Base-by-base conservation (phyloP, 2,888 invertebrate species). In the Anodontia alba region DNA sequence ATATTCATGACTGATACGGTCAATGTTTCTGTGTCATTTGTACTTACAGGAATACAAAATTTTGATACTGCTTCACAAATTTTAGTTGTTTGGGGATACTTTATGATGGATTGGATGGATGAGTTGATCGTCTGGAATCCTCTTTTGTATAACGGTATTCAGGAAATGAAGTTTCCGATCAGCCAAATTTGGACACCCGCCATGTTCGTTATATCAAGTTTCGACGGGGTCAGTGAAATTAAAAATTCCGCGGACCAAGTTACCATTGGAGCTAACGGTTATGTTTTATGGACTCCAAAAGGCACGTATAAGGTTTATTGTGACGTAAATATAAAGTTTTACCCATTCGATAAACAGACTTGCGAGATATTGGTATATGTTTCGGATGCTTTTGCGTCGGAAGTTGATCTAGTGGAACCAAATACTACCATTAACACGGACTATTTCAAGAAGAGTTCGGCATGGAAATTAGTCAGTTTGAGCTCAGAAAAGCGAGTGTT, bases 301-400 rank as follows among this genome's bases (percentile, higher is more conserved):
- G 31, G 33, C 1, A 62, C 20, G 17, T 62, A 62, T 33, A 17
- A 62, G 20, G 3, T 62, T 17, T 1, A 29, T 10, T 62, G 62
- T 62, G 62, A 62, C 8, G 33, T 62, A 31, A 33, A 62, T 62
- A 62, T 62, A 8, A 62, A 31, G n/a, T 62, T 33, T 33, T 62
- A 33, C 20, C 62, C 62, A 17, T 62, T 62, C 33, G 62, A 62
- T 20, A 62, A 31, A 33, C 62, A 62, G 20, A 62, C 33, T 1
- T 62, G 62, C 20, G 8, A 17, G 26, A 33, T 62, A 29, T 10
- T 17, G 1, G 17, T 62, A 1, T 62, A 62, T 33, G 23, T 33
- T 3, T 26, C 26, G 1, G 33, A 33, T 33, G 29, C 62, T 12
- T 3, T 33, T 20, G 8, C 8, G 5, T 15, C 31, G 1, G 10